Percentiles rank a stretch among this genome's conserved stretches.
These are phyloP conservation scores for Xiphophorus couchianus DNA, from an alignment of 2,113 vertebrate species.

Conservation along the genomic window DNA sequence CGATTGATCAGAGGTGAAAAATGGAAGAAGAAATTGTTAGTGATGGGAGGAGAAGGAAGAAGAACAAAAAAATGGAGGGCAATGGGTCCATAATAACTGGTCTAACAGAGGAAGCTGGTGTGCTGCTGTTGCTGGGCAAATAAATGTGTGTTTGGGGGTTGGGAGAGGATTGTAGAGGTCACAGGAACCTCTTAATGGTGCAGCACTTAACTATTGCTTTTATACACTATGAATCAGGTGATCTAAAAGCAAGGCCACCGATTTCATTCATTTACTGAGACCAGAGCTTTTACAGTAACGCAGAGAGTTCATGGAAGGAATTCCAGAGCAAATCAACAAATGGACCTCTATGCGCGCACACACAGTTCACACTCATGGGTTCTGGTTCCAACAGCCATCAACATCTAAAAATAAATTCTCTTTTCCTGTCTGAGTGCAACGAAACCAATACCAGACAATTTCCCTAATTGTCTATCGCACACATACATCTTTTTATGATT, in stretches of 20 bases:
- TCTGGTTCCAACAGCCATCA: not conserved
- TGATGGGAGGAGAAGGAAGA: conserved; percentile 5
- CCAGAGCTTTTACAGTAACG: conserved; percentile 10
- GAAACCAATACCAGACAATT: not conserved
- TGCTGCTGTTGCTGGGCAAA: conserved; percentile 69
- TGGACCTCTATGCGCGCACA: not conserved
- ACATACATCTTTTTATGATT: not conserved
- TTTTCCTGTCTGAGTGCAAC: too few relatives aligned
- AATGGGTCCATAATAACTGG: conserved; percentile 38
- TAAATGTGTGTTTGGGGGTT: conserved; percentile 31
- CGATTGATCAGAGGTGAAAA: conserved; percentile 31
- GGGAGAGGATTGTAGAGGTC: conserved; percentile 45
- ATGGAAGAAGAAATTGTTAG: not conserved
- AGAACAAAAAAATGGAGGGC: not conserved
- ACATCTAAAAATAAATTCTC: too few relatives aligned
- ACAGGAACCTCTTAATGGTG: conserved; percentile 18
- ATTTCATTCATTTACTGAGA: not conserved
- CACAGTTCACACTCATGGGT: not conserved
- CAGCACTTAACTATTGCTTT: conserved; percentile 32
- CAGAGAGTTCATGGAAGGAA: conserved; percentile 5
- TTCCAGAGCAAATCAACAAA: conserved; percentile 13
- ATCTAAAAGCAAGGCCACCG: not conserved
- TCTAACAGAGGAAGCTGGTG: conserved; percentile 46
- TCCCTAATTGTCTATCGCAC: not conserved
- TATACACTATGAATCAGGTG: conserved; percentile 15